These are phyloP conservation scores for Pharmacophagus antenor DNA, from an alignment of 2,888 invertebrate genomes.

Conservation along the genomic window DNA sequence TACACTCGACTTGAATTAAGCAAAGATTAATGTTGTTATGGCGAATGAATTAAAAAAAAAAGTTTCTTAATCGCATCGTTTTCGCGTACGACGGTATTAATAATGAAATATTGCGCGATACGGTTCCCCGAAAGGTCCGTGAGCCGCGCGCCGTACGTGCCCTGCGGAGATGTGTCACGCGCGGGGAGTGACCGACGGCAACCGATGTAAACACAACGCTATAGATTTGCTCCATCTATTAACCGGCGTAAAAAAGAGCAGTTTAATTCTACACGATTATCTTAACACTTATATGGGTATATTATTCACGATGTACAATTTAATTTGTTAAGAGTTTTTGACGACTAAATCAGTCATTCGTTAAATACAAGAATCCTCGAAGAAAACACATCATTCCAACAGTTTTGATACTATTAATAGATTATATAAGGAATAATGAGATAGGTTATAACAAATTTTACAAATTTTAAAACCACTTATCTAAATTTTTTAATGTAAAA, in stretches of 20 bases:
- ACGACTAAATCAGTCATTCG: too few species aligned
- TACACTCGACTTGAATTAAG: background rate
- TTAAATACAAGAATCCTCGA: too few species aligned
- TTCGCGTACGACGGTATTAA: constrained; percentile 14
- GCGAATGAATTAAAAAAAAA: background rate
- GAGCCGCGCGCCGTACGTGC: constrained; percentile 30
- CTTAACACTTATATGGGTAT: too few species aligned
- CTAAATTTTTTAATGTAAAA: background rate
- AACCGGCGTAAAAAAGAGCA: background rate
- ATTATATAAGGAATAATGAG: background rate
- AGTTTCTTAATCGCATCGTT: constrained; percentile 12
- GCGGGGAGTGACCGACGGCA: constrained; percentile 24
- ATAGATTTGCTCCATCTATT: background rate
- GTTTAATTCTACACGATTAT: background rate
- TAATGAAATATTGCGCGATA: constrained; percentile 27
- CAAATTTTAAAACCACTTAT: too few species aligned
- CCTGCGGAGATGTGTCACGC: constrained; percentile 27
- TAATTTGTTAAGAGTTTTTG: too few species aligned
- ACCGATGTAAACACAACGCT: constrained; percentile 1
- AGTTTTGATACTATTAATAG: too few species aligned
- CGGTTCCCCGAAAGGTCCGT: constrained; percentile 28
- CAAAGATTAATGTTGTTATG: background rate
- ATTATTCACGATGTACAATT: too few species aligned
- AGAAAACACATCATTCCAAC: too few species aligned
- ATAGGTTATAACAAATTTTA: too few species aligned